Evolutionary conservation across 2,888 invertebrate species (phyloP), one percentile per base, ranked within the genome.

Genomic region (Drosophila mercatorum): DNA sequence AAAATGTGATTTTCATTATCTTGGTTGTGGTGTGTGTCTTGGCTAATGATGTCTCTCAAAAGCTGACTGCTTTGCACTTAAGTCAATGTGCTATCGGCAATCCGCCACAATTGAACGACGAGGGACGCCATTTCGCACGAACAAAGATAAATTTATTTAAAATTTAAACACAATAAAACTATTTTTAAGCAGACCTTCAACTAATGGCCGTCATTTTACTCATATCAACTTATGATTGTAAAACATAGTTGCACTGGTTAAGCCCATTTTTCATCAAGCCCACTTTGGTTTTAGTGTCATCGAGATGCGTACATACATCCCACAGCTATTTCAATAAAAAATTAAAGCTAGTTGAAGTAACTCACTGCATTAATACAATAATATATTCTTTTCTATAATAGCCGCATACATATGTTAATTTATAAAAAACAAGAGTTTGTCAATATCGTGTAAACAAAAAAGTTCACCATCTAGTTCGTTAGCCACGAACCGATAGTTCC

Each of bases 401-500:
- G 46, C 2, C 10, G 2, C 3, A 12, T 26, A 7, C 12, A 26
- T 26, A 26, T 7, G 1, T 34, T 2, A 10, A 34, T 34, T 10
- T 34, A 34, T 34, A 22, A 28, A 10, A 14, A 11, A 11, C 4
- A 38, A 6, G 1, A 3, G 3, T 40, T 59, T 49, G n/a, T 8
- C 6, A 28, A 6, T n/a, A 38, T 57, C 63, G 69, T 55, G 55
- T 65, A 55, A 59, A n/a, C 61, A n/a, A 40, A 56, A 22, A 10
- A 1, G 59, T 59, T 76, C 72, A 22, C 38, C n/a, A 10, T 11
- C 5, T 31, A 52, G 70, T 58, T 74, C 64, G 31, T 5, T 40
- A 22, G 11, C 8, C 28, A 12, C 6, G 66, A 72, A 60, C 52
- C 26, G 63, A 38, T 59, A 53, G 75, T 46, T 75, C 68, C 52